Percentiles rank a stretch among this genome's conserved stretches.
Evolutionary conservation across 2,113 vertebrate species (phyloP).

Genomic region (Erythrocercus mccallii): DNA sequence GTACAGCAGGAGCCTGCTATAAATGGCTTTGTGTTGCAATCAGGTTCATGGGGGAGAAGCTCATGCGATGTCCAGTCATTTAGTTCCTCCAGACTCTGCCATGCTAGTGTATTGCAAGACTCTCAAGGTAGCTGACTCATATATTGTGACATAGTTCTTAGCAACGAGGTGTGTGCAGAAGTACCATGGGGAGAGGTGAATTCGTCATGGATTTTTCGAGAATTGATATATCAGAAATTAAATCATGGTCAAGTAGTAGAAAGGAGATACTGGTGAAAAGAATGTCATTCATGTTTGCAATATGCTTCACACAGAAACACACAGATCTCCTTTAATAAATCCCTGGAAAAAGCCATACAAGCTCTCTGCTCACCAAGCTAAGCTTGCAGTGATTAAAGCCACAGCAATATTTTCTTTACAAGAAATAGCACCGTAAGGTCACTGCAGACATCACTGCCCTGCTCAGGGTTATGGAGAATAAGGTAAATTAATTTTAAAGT

Average conservation of each 20-base stretch:
- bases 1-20: neutral
- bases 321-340: neutral
- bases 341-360: neutral
- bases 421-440: neutral
- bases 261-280: neutral
- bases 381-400: neutral
- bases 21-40: neutral
- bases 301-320: neutral
- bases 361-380: neutral
- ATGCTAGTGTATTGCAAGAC: accelerated
- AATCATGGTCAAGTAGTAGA: neutral
- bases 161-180: neutral
- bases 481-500: neutral
- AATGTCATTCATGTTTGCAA: neutral
- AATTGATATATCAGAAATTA: neutral
- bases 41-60: neutral
- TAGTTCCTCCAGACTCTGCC: neutral
- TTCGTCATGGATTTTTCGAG: neutral
- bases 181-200: neutral
- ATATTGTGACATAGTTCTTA: neutral
- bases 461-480: neutral
- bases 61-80: neutral
- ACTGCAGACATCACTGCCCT: neutral
- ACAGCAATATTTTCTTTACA: neutral
- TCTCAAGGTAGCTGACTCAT: neutral